Percentiles rank a stretch among this genome's conserved stretches.
These are phyloP conservation scores for Chinchilla lanigera DNA, from an alignment of 2,113 vertebrate species.

Conservation along the genomic window DNA sequence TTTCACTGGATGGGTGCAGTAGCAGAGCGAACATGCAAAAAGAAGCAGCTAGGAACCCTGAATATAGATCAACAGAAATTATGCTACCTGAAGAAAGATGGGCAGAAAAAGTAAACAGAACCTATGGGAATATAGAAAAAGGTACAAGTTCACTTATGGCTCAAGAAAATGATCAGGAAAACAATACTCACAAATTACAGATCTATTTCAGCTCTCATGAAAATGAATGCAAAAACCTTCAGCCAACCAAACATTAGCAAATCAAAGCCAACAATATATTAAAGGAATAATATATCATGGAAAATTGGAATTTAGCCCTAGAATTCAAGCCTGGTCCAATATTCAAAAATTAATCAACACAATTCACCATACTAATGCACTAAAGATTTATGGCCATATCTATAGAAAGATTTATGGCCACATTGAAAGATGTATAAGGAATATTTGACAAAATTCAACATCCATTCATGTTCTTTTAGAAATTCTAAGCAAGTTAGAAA, in stretches of 20 bases:
- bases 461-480: not conserved
- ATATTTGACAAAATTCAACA: not conserved
- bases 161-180: not conserved
- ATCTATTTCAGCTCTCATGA: not conserved
- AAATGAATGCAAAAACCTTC: not conserved
- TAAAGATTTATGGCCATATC: not conserved
- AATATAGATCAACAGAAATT: not conserved
- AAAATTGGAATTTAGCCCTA: not conserved
- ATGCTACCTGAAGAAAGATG: not conserved
- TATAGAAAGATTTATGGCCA: not conserved
- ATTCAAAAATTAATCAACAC: conserved; percentile 8
- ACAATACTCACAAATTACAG: not conserved
- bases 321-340: not conserved
- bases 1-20: not conserved
- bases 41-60: not conserved
- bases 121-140: not conserved
- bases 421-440: not conserved
- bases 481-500: conserved; percentile 10
- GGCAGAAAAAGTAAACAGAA: not conserved
- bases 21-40: not conserved
- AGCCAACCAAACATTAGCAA: not conserved
- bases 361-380: not conserved
- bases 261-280: not conserved
- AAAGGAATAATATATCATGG: not conserved
- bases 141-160: not conserved